Percentiles rank a stretch among this genome's conserved stretches.
These are phyloP conservation scores for Ephestia elutella DNA, from an alignment of 1,140 invertebrate genomes.

Conservation along the genomic window DNA sequence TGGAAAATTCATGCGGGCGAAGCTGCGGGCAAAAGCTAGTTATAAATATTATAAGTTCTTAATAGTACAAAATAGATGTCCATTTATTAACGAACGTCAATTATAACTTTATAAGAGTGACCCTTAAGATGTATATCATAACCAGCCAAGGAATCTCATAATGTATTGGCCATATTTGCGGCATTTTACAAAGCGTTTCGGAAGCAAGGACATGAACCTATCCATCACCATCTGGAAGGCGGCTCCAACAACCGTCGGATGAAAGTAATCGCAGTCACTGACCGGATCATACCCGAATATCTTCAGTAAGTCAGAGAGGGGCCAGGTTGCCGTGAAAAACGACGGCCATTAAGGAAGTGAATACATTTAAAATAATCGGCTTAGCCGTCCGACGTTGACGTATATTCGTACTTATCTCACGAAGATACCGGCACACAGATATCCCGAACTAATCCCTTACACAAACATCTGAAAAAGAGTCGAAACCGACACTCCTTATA, in stretches of 20 bases:
- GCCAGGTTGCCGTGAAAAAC: conserved; percentile 63
- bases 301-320: conserved; percentile 59
- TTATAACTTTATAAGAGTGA: background rate
- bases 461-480: conserved; percentile 71
- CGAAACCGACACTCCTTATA: conserved; percentile 65
- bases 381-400: conserved; percentile 73
- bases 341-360: conserved; percentile 74
- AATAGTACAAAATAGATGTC: too few relatives aligned
- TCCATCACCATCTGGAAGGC: conserved; percentile 17
- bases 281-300: conserved; percentile 70
- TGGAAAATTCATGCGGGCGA: too few relatives aligned
- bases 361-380: conserved; percentile 75
- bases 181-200: background rate
- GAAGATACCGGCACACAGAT: conserved; percentile 71
- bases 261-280: conserved; percentile 59
- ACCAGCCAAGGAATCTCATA: background rate
- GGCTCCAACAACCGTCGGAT: conserved; percentile 56
- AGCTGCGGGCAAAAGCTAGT: too few relatives aligned
- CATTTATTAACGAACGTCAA: too few relatives aligned
- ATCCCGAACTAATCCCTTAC: conserved; percentile 68
- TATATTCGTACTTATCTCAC: conserved; percentile 73
- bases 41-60: too few relatives aligned
- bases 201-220: background rate
- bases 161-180: background rate
- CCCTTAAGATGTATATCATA: background rate